Evolutionary conservation across 2,113 vertebrate genomes (phyloP).

Genomic region (Actenoides hombroni): DNA sequence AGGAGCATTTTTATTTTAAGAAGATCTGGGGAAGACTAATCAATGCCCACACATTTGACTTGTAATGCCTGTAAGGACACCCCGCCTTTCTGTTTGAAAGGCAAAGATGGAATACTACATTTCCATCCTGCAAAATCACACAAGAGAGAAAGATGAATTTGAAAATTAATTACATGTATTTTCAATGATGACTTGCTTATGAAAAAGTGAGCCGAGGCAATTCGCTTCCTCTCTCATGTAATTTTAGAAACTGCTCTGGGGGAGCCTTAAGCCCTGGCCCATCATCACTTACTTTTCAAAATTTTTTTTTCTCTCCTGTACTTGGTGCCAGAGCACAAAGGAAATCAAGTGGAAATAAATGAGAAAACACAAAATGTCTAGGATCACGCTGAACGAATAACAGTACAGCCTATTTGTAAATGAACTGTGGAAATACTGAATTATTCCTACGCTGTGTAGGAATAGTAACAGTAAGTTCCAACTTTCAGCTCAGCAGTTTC

Average conservation of each 20-base stretch:
- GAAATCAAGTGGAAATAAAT: not conserved
- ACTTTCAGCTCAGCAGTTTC: not conserved
- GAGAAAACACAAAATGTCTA: not conserved
- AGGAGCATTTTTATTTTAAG: not conserved
- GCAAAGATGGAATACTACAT: not conserved
- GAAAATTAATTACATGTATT: not conserved
- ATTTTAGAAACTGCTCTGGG: not conserved
- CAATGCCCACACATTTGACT: not conserved
- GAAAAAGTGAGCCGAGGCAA: not conserved
- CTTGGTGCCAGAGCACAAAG: not conserved
- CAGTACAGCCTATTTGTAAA: not conserved
- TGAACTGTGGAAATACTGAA: not conserved
- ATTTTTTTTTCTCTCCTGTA: not conserved
- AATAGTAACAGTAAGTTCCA: not conserved
- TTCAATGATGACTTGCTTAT: not conserved
- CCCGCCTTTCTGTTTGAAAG: not conserved
- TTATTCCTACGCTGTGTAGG: not conserved
- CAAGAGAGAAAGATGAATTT: not conserved
- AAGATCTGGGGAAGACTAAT: not conserved
- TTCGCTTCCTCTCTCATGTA: not conserved
- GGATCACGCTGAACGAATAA: not conserved
- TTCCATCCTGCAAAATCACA: not conserved
- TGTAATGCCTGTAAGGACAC: not conserved
- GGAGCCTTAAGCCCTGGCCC: not conserved
- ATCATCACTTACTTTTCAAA: not conserved